Conservation (phyloP, 2,888 invertebrate genomes). For the Drosophila macrospina region DNA sequence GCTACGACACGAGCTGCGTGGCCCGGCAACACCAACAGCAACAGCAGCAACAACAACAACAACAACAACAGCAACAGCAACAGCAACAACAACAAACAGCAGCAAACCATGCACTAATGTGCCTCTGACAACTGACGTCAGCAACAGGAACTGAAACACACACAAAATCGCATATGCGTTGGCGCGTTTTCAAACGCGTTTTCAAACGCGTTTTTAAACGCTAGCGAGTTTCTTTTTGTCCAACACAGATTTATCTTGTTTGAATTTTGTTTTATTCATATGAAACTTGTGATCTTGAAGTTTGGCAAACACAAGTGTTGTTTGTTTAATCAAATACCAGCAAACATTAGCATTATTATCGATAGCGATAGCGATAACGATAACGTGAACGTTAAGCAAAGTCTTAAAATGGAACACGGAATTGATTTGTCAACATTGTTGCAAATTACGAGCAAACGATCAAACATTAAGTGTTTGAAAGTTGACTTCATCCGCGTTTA, state of each 20-base stretch:
- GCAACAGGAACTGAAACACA: slow-evolving; percentile 73
- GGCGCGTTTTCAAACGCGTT: too few species aligned
- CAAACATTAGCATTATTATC: neutral
- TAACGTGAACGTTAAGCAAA: neutral
- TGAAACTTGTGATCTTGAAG: neutral
- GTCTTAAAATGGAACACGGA: neutral
- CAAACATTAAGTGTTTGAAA: neutral
- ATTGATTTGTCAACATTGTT: neutral
- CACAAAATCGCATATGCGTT: slow-evolving; percentile 65
- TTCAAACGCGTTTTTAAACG: too few species aligned
- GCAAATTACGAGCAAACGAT: neutral
- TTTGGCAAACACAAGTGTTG: neutral
- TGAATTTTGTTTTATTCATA: neutral
- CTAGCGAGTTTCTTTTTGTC: too few species aligned
- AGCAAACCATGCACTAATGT: slow-evolving; percentile 60
- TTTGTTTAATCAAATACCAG: neutral
- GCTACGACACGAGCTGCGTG: slow-evolving; percentile 77
- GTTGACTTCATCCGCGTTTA: neutral
- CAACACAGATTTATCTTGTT: too few species aligned
- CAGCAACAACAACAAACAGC: slow-evolving; percentile 23
- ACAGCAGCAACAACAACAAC: slow-evolving; percentile 26
- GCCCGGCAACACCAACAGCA: slow-evolving; percentile 65
- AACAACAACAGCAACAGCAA: slow-evolving; percentile 25
- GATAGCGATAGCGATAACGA: neutral
- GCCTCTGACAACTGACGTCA: slow-evolving; percentile 66